phyloP scores from a whole-genome alignment of 2,888 invertebrate species.

The Allygus modestus region DNA sequence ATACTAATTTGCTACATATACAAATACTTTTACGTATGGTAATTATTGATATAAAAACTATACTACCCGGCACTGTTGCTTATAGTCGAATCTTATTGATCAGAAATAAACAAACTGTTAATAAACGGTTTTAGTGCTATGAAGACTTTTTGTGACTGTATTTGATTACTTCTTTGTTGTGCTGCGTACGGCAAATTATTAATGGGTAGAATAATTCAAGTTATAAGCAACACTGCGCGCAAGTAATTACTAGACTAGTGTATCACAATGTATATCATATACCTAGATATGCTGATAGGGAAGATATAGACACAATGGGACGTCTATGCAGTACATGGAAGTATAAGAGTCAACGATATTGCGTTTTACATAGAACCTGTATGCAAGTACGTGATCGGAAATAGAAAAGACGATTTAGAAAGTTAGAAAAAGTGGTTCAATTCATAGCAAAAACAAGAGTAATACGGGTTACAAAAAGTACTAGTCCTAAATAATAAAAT shows the following conservation, averaged over 20 bases:
- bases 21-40: conserved; percentile 23
- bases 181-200: too few relatives aligned
- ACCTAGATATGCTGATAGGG: conserved; percentile 33
- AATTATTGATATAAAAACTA: conserved; percentile 19
- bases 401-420: too few relatives aligned
- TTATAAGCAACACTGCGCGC: background rate
- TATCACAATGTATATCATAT: conserved; percentile 48
- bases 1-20: conserved; percentile 18
- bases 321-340: background rate
- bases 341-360: background rate
- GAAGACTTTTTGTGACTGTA: too few relatives aligned
- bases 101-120: background rate
- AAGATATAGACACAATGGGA: conserved; percentile 19
- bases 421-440: too few relatives aligned
- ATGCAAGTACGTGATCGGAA: too few relatives aligned
- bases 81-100: background rate
- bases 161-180: too few relatives aligned
- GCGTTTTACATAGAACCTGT: background rate
- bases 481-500: too few relatives aligned
- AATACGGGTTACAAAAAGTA: too few relatives aligned
- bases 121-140: too few relatives aligned
- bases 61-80: background rate
- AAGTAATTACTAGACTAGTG: background rate
- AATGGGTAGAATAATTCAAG: background rate
- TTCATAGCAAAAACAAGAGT: too few relatives aligned